A percentile compares a stretch with the other conserved stretches of the same genome.
Conservation (phyloP, 2,797 vertebrate species). For the Enteromius viviparus region DNA sequence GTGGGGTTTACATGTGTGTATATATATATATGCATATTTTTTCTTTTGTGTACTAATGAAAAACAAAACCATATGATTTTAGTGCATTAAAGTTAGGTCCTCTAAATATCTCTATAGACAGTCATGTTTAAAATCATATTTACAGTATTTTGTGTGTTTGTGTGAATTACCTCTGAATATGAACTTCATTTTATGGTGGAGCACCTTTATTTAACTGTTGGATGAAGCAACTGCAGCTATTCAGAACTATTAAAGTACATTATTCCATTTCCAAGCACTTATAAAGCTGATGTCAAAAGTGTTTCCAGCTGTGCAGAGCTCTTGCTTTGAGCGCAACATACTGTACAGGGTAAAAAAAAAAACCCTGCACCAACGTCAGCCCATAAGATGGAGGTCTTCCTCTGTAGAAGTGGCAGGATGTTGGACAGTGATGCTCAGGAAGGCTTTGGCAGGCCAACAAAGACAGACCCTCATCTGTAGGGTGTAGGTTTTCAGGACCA, state of each 20-base stretch:
- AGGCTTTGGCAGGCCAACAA: conserved; percentile 98
- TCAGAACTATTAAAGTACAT: not conserved
- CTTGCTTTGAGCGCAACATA: conserved; percentile 82
- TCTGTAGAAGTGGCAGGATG: conserved; percentile 87
- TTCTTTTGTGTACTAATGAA: not conserved
- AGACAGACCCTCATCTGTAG: conserved; percentile 98
- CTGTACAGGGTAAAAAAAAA: conserved; percentile 57
- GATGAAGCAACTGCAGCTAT: not conserved
- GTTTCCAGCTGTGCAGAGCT: conserved; percentile 84
- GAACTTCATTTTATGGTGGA: not conserved
- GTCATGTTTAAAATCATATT: not conserved
- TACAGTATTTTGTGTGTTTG: not conserved
- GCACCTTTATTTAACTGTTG: not conserved
- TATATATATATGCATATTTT: not conserved
- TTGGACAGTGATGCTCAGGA: conserved; percentile 94
- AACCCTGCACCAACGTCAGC: conserved; percentile 71
- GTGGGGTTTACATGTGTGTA: not conserved
- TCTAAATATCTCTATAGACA: not conserved
- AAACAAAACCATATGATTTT: not conserved
- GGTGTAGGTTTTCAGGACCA: conserved; percentile 97
- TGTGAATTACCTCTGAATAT: not conserved
- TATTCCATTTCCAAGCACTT: conserved; percentile 68
- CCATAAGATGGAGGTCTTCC: conserved; percentile 95
- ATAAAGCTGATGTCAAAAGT: conserved; percentile 85
- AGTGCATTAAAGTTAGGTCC: not conserved